Evolutionary conservation across 2,113 vertebrate species (phyloP).

Genomic region (Anarrhichthys ocellatus): DNA sequence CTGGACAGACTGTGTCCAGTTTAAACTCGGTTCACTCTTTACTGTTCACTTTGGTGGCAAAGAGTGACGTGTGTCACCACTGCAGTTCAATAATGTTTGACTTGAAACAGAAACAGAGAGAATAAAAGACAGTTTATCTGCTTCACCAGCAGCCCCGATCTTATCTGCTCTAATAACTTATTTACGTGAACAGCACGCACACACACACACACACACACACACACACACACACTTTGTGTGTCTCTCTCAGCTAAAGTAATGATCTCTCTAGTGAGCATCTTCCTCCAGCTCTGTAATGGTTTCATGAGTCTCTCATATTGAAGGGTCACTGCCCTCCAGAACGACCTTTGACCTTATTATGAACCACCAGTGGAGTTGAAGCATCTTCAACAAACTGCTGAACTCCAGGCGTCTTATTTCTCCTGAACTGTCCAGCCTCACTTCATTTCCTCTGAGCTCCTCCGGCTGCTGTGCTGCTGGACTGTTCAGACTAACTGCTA

Average conservation of each 20-base stretch:
- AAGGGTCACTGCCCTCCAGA: conserved; percentile 18
- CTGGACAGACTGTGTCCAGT: not conserved
- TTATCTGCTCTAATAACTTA: conserved; percentile 30
- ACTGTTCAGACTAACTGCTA: conserved; percentile 3
- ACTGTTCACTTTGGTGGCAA: not conserved
- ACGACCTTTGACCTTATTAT: conserved; percentile 34
- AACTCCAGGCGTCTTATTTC: conserved; percentile 8
- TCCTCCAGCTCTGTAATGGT: conserved; percentile 24
- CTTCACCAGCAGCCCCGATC: conserved; percentile 24
- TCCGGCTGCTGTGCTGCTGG: conserved; percentile 7
- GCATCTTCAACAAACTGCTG: conserved; percentile 9
- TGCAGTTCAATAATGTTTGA: not conserved
- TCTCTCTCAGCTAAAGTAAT: conserved; percentile 14
- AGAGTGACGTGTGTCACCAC: not conserved
- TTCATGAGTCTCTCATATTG: not conserved
- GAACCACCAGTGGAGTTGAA: not conserved
- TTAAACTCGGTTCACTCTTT: conserved; percentile 14
- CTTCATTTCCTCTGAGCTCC: conserved; percentile 14
- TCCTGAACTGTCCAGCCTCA: not conserved
- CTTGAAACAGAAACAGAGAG: conserved; percentile 1
- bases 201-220: not conserved
- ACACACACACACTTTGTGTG: not conserved
- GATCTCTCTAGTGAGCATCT: conserved; percentile 19
- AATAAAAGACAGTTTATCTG: conserved; percentile 34
- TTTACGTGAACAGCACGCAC: not conserved